A percentile compares a stretch with the other conserved stretches of the same genome.
Evolutionary conservation across 2,888 invertebrate species (phyloP).

Genomic region (Metallyticus violacea): DNA sequence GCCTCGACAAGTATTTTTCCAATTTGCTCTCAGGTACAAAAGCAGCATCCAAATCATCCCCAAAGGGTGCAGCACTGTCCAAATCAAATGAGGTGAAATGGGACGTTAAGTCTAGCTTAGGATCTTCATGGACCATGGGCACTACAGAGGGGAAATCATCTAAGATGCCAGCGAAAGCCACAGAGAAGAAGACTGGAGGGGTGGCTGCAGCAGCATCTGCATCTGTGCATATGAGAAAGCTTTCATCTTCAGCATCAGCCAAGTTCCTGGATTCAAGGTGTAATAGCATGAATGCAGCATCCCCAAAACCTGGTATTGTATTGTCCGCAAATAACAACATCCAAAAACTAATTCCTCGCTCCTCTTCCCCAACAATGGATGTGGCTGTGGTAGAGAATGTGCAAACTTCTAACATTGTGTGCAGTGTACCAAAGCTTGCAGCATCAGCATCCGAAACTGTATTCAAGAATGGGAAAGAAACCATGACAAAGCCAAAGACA

Average conservation of each 20-base stretch:
- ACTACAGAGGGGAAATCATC: neutral
- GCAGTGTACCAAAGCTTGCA: neutral
- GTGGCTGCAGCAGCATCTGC: neutral
- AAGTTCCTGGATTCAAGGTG: conserved; percentile 1
- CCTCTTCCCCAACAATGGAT: neutral
- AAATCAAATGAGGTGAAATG: neutral
- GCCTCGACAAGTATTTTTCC: conserved; percentile 24
- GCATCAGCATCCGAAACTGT: neutral
- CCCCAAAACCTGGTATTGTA: neutral
- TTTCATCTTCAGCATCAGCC: conserved; percentile 2
- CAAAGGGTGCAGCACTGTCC: neutral
- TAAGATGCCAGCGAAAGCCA: neutral
- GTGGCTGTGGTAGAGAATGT: neutral
- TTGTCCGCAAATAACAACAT: too few relatives aligned
- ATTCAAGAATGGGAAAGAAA: neutral
- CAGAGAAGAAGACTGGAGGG: conserved; percentile 18
- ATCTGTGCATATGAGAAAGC: neutral
- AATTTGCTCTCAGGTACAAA: conserved; percentile 22
- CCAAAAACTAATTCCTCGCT: neutral
- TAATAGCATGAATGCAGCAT: neutral
- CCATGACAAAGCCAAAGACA: conserved; percentile 3
- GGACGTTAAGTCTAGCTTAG: neutral
- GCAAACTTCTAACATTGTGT: neutral
- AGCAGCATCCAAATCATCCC: neutral
- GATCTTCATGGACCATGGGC: neutral